Evolutionary conservation across 1,140 invertebrate species (phyloP), one percentile per base, ranked within the genome.

Genomic region (Bombus balteatus): DNA sequence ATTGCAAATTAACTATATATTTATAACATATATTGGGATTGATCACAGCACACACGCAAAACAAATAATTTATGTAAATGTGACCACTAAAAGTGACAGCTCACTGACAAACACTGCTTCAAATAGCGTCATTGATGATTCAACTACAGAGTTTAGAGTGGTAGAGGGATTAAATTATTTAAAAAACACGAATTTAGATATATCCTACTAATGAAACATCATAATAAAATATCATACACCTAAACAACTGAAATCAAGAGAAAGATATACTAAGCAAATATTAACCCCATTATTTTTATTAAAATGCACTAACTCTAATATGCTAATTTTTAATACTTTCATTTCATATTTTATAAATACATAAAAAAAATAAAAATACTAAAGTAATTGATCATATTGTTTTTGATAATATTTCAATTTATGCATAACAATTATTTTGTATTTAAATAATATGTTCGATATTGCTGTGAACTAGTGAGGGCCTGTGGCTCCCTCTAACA

Each of bases 111-210:
- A 81, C 37, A 32, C 34, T 57, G 34, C 43, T 57, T 57, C 34
- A 59, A 59, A 81, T n/a, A 71, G 18, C 68, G 79, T 81, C 68
- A 81, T 57, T 72, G 68, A 59, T 81, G 79, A 81, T 81, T 81
- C 79, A 81, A 47, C 65, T 65, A 37, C 41, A 28, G 32, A 80
- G 22, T 62, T 53, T 47, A 18, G 13, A 10, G 8, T 47, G 34
- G 25, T 34, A 47, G 32, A 68, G 41, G 34, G 65, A 32, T 25
- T 70, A 68, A 59, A 66, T 79, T 47, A 47, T 70, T 47, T 53
- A n/a, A 37, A 4, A 22, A 9, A 41, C n/a, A 15, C 28, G 5
- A 32, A 41, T 66, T n/a, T 70, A n/a, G 6, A 41, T 39, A 43
- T 73, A 32, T 32, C 1, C 3, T 73, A 32, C 8, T 47, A 15